Evolutionary conservation across 1,140 invertebrate genomes (phyloP), one percentile per base, ranked within the genome.

Genomic region (Littorina saxatilis): DNA sequence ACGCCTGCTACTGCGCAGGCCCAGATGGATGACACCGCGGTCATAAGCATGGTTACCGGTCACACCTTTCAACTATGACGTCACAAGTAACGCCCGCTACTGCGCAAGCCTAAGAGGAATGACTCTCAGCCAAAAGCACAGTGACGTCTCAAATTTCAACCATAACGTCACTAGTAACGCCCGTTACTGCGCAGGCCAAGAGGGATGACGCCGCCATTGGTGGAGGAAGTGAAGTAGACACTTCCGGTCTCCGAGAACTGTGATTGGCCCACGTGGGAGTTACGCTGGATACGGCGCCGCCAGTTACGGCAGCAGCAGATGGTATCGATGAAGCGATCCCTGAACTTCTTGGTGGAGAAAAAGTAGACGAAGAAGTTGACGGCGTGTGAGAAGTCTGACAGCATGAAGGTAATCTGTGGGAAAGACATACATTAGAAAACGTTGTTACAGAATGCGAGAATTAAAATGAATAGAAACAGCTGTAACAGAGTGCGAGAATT

Each of bases 341-440:
- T 78, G 79, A 90, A 90, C 70, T 87, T 87, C 32, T 80, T 82
- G 17, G 87, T 88, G 70, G 85, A 88, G 47, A 90, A 79, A 75
- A 87, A 90, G 70, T 90, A 90, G 17, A 88, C 66, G 72, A 88
- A 90, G 79, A 90, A 90, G 79, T 90, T 90, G 58, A 90, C 72
- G 2, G 87, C 87, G 77, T 90, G 88, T 39, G 87, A 87, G 13
- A 84, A 63, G 76, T 90, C 88, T 0, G 85, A 82, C 3, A 90
- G 82, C 17, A 88, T 20, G 73, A 88, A 88, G 3, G 84, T 82
- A 27, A 90, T 39, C 55, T 90, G 84, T 4, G 17, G 9, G 52
- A 4, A 32, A 23, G 29, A 23, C 0, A 73, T 5, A 73, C n/a
- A 32, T 9, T 5, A 4, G 7, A 32, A 50, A 20, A 11, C 20